These are phyloP conservation scores for Lithobates pipiens DNA, from an alignment of 2,797 vertebrate genomes.

Conservation along the genomic window DNA sequence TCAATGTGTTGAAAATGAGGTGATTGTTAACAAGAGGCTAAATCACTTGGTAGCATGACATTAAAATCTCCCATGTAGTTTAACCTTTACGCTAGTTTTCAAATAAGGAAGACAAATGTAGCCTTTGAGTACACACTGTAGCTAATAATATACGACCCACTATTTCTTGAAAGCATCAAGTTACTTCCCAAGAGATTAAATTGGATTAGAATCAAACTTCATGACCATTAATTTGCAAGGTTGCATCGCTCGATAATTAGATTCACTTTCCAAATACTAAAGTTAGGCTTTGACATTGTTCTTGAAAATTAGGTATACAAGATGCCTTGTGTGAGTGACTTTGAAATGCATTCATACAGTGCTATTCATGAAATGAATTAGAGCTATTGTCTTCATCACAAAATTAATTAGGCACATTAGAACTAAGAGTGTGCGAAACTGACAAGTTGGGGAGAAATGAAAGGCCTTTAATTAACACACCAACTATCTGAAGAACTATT, in stretches of 20 bases:
- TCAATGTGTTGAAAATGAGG: neutral
- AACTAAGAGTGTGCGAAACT: neutral
- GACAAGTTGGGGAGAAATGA: neutral
- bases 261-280: neutral
- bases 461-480: neutral
- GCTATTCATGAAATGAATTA: neutral
- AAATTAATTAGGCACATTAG: neutral
- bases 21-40: neutral
- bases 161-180: neutral
- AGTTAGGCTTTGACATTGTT: neutral
- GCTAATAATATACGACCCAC: neutral
- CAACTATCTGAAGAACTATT: neutral
- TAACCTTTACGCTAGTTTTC: neutral
- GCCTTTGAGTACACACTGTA: neutral
- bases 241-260: neutral
- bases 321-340: neutral
- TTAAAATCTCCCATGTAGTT: neutral
- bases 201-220: neutral
- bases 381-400: neutral
- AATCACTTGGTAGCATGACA: neutral
- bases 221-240: neutral
- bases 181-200: neutral
- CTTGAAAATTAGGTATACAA: neutral
- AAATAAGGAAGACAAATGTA: neutral
- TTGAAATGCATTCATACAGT: neutral